Percentiles rank a stretch among this genome's conserved stretches.
phyloP scores from a whole-genome alignment of 2,797 vertebrate species.

The Apodemus agrarius region DNA sequence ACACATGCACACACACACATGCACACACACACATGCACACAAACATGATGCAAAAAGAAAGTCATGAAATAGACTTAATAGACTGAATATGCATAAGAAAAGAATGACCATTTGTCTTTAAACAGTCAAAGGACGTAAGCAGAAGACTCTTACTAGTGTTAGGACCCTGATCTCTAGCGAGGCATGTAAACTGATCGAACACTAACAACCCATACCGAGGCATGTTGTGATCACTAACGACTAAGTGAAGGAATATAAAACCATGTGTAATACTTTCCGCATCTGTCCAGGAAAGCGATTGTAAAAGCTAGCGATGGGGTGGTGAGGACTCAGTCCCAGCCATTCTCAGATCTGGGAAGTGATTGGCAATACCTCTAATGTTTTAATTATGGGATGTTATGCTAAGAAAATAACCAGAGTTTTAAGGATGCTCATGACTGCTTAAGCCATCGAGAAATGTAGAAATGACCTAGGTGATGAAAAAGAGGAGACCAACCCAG shows the following conservation, averaged over 20 bases:
- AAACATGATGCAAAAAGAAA: neutral
- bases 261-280: neutral
- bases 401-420: slow-evolving; percentile 24
- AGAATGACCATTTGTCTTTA: slow-evolving; percentile 22
- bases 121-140: neutral
- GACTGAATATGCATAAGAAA: slow-evolving; percentile 20
- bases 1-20: neutral
- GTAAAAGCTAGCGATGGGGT: neutral
- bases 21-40: neutral
- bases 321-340: neutral
- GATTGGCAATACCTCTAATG: neutral
- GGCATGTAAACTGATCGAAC: neutral
- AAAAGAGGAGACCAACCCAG: neutral
- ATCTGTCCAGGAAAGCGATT: neutral
- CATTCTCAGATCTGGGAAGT: neutral
- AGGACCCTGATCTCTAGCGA: neutral
- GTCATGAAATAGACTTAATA: neutral
- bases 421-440: neutral
- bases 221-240: neutral
- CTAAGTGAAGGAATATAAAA: neutral
- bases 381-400: slow-evolving; percentile 17
- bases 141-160: neutral
- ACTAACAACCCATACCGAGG: too few species aligned
- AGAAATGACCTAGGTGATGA: neutral
- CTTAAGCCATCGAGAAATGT: slow-evolving; percentile 37